Evolutionary conservation across 2,888 invertebrate species (phyloP).

Genomic region (Iphiclides podalirius): DNA sequence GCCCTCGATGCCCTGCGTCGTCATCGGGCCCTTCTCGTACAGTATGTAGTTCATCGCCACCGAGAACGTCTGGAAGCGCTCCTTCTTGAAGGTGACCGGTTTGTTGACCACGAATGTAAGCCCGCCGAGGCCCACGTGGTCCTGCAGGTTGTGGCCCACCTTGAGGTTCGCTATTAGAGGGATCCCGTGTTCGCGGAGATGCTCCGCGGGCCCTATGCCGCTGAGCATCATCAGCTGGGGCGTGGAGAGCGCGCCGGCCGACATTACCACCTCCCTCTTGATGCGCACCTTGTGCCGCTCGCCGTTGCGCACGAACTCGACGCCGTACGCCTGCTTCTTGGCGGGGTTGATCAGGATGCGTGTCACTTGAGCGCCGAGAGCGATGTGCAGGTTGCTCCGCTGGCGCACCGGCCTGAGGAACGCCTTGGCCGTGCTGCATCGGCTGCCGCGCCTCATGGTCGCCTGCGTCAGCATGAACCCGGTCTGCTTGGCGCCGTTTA

Average conservation of each 20-base stretch:
- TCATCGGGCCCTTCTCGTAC: constrained; percentile 91
- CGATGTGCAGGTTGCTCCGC: constrained; percentile 88
- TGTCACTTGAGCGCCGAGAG: constrained; percentile 87
- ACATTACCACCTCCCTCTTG: constrained; percentile 89
- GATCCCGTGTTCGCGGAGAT: constrained; percentile 85
- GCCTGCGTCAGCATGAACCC: constrained; percentile 94
- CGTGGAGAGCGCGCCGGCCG: constrained; percentile 92
- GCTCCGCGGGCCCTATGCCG: constrained; percentile 91
- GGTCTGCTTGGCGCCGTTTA: constrained; percentile 90
- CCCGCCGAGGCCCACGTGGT: constrained; percentile 93
- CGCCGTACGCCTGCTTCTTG: constrained; percentile 86
- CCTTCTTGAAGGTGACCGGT: constrained; percentile 88
- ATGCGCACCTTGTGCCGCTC: constrained; percentile 84
- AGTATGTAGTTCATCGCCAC: constrained; percentile 91
- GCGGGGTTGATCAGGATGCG: constrained; percentile 84
- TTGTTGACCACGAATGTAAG: constrained; percentile 90
- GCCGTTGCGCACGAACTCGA: constrained; percentile 86
- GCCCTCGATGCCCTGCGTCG: constrained; percentile 91
- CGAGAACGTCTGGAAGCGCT: constrained; percentile 87
- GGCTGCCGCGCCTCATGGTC: constrained; percentile 89
- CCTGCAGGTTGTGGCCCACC: constrained; percentile 92
- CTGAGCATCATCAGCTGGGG: constrained; percentile 96
- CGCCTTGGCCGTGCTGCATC: constrained; percentile 94
- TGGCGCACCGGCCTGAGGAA: constrained; percentile 90
- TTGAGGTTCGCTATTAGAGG: constrained; percentile 87